Percentiles rank a stretch among this genome's conserved stretches.
Evolutionary conservation across 2,113 vertebrate genomes (phyloP).

Genomic region (Cairina moschata): DNA sequence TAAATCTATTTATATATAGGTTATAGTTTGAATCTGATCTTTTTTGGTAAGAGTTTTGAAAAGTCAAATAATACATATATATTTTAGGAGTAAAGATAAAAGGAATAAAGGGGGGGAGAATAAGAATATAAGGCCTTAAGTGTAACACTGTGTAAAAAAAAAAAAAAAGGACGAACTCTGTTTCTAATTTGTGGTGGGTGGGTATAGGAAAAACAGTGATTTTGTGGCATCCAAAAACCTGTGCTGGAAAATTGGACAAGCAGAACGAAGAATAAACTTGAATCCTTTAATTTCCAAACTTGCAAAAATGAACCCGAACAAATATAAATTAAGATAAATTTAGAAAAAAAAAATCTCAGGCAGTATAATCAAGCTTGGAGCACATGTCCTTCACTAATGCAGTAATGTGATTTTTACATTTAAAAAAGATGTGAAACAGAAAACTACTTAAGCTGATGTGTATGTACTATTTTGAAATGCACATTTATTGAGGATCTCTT

Average conservation of each 20-base stretch:
- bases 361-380: background rate
- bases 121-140: background rate
- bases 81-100: background rate
- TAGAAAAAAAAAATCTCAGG: background rate
- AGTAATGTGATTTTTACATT: background rate
- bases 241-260: background rate
- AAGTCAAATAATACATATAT: background rate
- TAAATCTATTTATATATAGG: background rate
- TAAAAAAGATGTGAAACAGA: background rate
- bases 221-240: background rate
- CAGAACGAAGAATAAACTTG: background rate
- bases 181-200: background rate
- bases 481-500: background rate
- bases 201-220: background rate
- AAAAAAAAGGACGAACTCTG: too few species aligned
- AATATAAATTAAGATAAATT: background rate
- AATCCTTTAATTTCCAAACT: background rate
- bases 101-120: too few species aligned
- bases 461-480: background rate
- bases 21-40: background rate
- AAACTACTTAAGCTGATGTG: too few species aligned
- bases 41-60: background rate
- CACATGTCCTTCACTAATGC: background rate
- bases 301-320: background rate
- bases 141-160: background rate